These are phyloP conservation scores for Sinotaia quadrata DNA, from an alignment of 2,888 invertebrate species.

Conservation along the genomic window DNA sequence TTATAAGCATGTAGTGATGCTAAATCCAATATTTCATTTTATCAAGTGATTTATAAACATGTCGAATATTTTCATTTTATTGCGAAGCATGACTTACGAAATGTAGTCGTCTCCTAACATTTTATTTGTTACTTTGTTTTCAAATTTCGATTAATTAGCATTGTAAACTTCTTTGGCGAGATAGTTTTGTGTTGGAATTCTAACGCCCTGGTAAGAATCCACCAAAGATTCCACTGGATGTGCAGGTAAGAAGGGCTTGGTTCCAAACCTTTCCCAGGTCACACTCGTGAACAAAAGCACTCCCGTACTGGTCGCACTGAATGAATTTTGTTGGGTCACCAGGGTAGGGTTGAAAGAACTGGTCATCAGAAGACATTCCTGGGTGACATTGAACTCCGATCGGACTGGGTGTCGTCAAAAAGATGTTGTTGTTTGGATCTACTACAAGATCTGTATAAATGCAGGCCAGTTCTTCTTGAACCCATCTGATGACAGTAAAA, in stretches of 20 bases:
- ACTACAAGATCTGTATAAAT: constrained; percentile 27
- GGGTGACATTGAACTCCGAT: background rate
- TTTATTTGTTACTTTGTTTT: too few relatives aligned
- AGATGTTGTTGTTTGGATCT: constrained; percentile 24
- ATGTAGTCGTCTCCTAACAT: too few relatives aligned
- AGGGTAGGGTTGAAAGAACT: constrained; percentile 49
- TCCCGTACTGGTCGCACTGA: constrained; percentile 56
- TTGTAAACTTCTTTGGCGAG: too few relatives aligned
- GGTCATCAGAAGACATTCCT: constrained; percentile 30
- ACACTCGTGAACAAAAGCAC: constrained; percentile 50
- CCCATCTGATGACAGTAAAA: constrained; percentile 3
- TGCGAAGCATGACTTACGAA: too few relatives aligned
- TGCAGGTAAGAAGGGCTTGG: constrained; percentile 30
- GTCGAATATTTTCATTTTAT: too few relatives aligned
- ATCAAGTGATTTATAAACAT: too few relatives aligned
- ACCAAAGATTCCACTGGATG: too few relatives aligned
- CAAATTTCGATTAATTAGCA: too few relatives aligned
- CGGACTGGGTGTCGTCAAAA: constrained; percentile 15
- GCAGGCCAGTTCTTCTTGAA: constrained; percentile 21
- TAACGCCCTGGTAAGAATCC: too few relatives aligned
- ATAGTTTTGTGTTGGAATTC: too few relatives aligned
- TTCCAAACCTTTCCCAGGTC: constrained; percentile 46
- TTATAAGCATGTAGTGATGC: too few relatives aligned
- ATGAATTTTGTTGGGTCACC: constrained; percentile 47
- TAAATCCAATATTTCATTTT: too few relatives aligned